Conservation (phyloP, 2,888 invertebrate species). For the Orthonychiurus folsomi region DNA sequence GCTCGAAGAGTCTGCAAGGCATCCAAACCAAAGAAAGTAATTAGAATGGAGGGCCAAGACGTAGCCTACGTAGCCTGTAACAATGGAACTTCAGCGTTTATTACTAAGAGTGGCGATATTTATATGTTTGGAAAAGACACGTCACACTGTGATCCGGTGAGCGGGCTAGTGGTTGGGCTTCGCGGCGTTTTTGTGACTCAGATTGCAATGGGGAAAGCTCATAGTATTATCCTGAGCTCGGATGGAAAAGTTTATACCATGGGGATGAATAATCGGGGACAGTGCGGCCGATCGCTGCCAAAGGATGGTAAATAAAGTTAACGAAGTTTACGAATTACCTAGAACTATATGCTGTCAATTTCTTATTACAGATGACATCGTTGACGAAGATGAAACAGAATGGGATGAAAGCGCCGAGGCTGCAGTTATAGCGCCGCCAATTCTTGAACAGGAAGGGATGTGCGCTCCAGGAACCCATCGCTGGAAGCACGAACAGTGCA, state of each 20-base stretch:
- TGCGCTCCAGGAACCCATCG: conserved; percentile 65
- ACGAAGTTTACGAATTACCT: not conserved
- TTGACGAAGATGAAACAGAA: conserved; percentile 49
- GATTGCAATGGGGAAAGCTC: conserved; percentile 89
- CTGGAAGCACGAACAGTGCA: conserved; percentile 72
- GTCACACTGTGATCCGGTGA: conserved; percentile 64
- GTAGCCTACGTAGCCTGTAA: conserved; percentile 81
- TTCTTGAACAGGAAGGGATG: conserved; percentile 51
- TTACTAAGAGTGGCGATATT: conserved; percentile 79
- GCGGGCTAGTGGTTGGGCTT: conserved; percentile 62
- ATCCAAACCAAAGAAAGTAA: conserved; percentile 83
- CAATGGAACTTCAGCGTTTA: conserved; percentile 86
- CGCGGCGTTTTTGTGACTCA: conserved; percentile 60
- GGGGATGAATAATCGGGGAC: conserved; percentile 95
- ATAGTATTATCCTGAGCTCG: conserved; percentile 77
- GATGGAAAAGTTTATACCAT: conserved; percentile 89
- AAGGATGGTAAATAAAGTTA: conserved; percentile 46
- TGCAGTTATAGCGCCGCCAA: conserved; percentile 45
- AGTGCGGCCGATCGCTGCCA: conserved; percentile 65
- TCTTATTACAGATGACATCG: conserved; percentile 48
- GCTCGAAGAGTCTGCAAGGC: conserved; percentile 79
- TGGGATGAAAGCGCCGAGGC: conserved; percentile 41
- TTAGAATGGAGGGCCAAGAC: conserved; percentile 75
- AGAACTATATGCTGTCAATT: conserved; percentile 4
- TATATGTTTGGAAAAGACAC: conserved; percentile 93